Conservation (phyloP, 1,140 invertebrate genomes). For the Oreohelix idahoensis region DNA sequence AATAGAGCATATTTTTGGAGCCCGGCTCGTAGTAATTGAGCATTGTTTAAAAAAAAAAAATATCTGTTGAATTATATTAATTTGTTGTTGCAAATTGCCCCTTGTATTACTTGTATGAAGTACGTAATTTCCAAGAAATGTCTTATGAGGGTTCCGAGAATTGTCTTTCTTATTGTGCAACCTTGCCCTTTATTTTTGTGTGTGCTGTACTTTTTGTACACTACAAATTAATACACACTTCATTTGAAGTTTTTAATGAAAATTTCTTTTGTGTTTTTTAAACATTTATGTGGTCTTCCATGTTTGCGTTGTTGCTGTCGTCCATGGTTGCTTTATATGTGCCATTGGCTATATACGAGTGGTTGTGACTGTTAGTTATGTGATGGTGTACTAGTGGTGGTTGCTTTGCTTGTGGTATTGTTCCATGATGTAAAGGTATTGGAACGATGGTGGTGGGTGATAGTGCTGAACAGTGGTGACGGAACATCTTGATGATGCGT, state of each 20-base stretch:
- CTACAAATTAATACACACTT: constrained; percentile 27
- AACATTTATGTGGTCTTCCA: background rate
- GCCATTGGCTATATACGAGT: background rate
- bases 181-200: constrained; percentile 27
- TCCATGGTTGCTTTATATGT: background rate
- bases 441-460: too few relatives aligned
- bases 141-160: constrained; percentile 24
- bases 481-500: too few relatives aligned
- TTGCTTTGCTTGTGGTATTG: too few relatives aligned
- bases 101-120: background rate
- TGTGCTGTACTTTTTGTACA: constrained; percentile 39
- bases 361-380: too few relatives aligned
- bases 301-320: background rate
- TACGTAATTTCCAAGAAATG: background rate
- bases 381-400: too few relatives aligned
- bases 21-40: too few relatives aligned
- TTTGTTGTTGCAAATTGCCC: background rate
- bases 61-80: background rate
- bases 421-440: too few relatives aligned
- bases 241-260: constrained; percentile 32
- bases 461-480: too few relatives aligned
- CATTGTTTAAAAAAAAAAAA: background rate
- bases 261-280: background rate
- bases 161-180: constrained; percentile 37
- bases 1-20: background rate